Base-by-base conservation (phyloP, 23 tunicate species). In the Trididemnum clinides region DNA sequence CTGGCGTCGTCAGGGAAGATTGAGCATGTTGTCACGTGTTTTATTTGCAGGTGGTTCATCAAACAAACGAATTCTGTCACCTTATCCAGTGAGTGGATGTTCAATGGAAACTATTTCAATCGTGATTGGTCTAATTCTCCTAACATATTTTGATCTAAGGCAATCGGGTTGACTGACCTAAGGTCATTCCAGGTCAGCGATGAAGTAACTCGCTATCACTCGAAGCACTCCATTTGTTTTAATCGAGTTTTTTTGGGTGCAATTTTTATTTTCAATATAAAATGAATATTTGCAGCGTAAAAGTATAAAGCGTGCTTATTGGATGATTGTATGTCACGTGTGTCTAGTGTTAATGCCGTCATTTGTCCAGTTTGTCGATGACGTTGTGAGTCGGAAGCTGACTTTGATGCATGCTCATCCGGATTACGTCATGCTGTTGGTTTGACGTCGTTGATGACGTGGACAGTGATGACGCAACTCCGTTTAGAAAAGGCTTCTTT, bases 381-480 rank as follows among this genome's bases (percentile, higher is more conserved):
- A 85, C 82, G 70, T 83, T 95, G 30, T 94, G 98, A 5, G 93
- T 92, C 37, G 97, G 90, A 54, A 94, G 76, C 74, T 91, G 95
- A 69, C 98, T 94, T 54, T 89, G 94, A 72, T 89, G 94, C 98
- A 94, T 94, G 78, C 98, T 94, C 77, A 94, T 75, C 33, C 98
- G 72, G 62, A 93, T 88, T 57, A 90, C 90, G 92, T 93, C 98
- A 38, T 83, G 87, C 29, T 93, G 98, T 30, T 39, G 80, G 33
- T 83, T 34, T 36, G 92, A 71, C 80, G 92, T 57, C 75, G 77
- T 63, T 28, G 85, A 69, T 80, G 97, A 92, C 80, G 86, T 89
- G 1, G 90, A 77, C 28, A 87, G 84, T 33, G 89, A 78, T 33
- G 89, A 57, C 44, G 95, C 32, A 15, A 92, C 97, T 0, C 89